Evolutionary conservation across 2,797 vertebrate genomes (phyloP), one percentile per base, ranked within the genome.

Genomic region (Enteromius paludinosus): DNA sequence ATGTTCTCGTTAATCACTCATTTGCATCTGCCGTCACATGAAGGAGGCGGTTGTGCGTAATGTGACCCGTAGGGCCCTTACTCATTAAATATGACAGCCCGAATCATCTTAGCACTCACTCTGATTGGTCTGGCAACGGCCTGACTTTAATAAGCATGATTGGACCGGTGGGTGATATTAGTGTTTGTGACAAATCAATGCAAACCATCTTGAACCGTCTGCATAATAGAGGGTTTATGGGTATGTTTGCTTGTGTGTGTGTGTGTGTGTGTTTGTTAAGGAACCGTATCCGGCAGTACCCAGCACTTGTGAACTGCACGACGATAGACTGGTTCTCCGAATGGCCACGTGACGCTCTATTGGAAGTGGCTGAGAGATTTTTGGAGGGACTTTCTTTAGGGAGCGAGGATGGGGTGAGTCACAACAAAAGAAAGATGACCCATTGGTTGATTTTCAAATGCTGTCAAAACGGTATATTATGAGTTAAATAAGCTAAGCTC

Each of bases 321-420:
- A 96, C 96, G 56, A 96, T 97, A 52, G 95, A 97, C 92, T 98
- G 97, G 97, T 97, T 97, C 91, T 95, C 94, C 12, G 96, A 97
- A 83, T 97, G 97, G 97, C 97, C 97, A 52, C 91, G 88, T 0
- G 96, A 97, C 11, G 97, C 96, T 61, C 92, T 98, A 81, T 88
- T 97, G 38, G 96, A 97, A 87, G 97, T 97, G 64, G 96, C 97
- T 0, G 95, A 98, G 91, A 93, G 95, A 81, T 96, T 94, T 86
- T 85, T 98, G 76, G 82, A 94, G 25, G 94, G 94, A 5, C 90
- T 96, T 56, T 93, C 93, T 10, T 87, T 97, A 77, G 96, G 95
- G 3, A 87, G 87, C 11, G 47, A 90, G 41, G 94, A 96, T 12
- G 94, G 91, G 86, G 96, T 97, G 86, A 96, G 93, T 4, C 81